Evolutionary conservation across 2,113 vertebrate species (phyloP), one percentile per base, ranked within the genome.

Genomic region (Gobio gobio): DNA sequence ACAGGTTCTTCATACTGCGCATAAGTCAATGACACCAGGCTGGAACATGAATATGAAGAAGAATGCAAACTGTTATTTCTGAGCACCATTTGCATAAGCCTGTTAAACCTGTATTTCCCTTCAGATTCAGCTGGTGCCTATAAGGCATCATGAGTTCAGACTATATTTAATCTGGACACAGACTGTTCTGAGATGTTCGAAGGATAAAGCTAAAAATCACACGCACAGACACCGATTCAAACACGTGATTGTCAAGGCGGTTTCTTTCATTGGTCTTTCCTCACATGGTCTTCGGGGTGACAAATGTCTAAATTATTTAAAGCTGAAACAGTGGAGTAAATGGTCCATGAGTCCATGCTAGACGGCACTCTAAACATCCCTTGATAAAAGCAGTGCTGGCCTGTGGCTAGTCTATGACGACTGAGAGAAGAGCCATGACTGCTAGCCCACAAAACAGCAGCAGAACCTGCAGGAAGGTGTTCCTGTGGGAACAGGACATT

Each of bases 361-460:
- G 33, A 51, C 18, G 22, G 33, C 77, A 78, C 43, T 76, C 12
- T 26, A 68, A 61, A 75, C 40, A 26, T 70, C 43, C 29, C 47
- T 16, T 81, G 63, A 68, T 87, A 74, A 49, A 87, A 86, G 83
- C 43, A 33, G 16, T 13, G 36, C 51, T 26, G 1, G 83, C 86
- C 61, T 66, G 14, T 68, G 85, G 90, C 94, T 93, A 97, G 78
- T 96, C 96, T 0, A 95, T 92, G 13, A 95, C 92, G 51, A 93
- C 86, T 0, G 98, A 96, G 63, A 99, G 94, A 85, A 97, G 89
- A 87, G 96, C 96, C 97, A 99, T 99, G 91, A 97, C 95, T 26
- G 94, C 92, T 74, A 98, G 95, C 45, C 98, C 97, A 9, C 92
- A 90, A 90, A 96, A 94, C 74, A 99, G 94, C 89, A 99, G 95